phyloP scores from a whole-genome alignment of 2,888 invertebrate genomes.

The Ophion costatus region DNA sequence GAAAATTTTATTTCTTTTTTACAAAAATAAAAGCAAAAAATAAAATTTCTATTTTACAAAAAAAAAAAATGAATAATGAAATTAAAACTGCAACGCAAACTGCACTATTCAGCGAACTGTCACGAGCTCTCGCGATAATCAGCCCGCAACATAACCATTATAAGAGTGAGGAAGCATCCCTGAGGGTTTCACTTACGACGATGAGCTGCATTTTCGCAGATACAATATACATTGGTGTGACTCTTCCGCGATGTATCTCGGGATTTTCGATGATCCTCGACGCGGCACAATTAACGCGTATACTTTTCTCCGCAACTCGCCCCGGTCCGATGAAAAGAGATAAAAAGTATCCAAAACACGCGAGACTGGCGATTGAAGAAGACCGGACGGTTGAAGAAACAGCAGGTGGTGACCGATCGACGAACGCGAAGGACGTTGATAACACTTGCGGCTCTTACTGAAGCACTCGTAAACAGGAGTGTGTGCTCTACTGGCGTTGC shows the following conservation, averaged over 20 bases:
- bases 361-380: neutral
- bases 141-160: slow-evolving; percentile 3
- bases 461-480: slow-evolving; percentile 66
- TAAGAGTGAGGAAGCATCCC: neutral
- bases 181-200: slow-evolving; percentile 52
- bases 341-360: slow-evolving; percentile 19
- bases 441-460: slow-evolving; percentile 64
- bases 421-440: slow-evolving; percentile 2
- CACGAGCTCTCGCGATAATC: neutral
- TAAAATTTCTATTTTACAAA: neutral
- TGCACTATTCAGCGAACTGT: neutral
- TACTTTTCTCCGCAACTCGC: neutral
- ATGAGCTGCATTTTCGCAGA: slow-evolving; percentile 41
- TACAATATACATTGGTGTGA: neutral
- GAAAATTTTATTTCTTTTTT: neutral
- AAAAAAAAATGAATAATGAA: neutral
- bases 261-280: slow-evolving; percentile 11
- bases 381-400: slow-evolving; percentile 15
- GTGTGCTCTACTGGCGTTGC: slow-evolving; percentile 68
- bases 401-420: slow-evolving; percentile 9
- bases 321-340: neutral
- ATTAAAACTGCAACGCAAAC: neutral
- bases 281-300: slow-evolving; percentile 49
- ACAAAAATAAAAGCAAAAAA: neutral
- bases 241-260: slow-evolving; percentile 7